phyloP scores from a whole-genome alignment of 1,140 invertebrate species.

The Achatina immaculata region DNA sequence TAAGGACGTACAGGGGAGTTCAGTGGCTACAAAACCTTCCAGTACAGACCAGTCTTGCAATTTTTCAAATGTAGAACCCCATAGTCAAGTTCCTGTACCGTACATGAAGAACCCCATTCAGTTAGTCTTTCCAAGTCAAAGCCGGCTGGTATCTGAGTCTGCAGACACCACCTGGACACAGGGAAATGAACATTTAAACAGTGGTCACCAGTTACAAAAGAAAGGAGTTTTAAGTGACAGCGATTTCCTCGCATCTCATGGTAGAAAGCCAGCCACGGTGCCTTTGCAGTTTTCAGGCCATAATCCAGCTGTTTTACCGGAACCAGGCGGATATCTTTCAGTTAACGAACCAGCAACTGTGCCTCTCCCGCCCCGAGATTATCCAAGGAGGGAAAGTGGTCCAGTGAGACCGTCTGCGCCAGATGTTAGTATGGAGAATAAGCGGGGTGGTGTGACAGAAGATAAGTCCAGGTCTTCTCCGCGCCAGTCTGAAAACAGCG shows the following conservation, averaged over 20 bases:
- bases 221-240: background rate
- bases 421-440: background rate
- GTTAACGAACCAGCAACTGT: background rate
- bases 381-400: conserved; percentile 39
- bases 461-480: background rate
- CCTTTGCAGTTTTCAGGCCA: conserved; percentile 14
- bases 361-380: conserved; percentile 1
- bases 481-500: conserved; percentile 33
- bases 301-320: no score
- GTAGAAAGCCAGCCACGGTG: background rate
- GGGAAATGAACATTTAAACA: background rate
- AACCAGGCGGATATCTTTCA: background rate
- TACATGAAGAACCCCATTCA: background rate
- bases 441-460: background rate
- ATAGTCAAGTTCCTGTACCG: background rate
- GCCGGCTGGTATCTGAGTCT: background rate
- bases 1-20: background rate
- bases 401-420: conserved; percentile 15
- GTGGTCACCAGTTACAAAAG: background rate
- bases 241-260: background rate
- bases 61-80: background rate
- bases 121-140: background rate
- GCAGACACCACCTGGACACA: background rate
- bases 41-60: background rate
- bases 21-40: background rate